Evolutionary conservation across 2,888 invertebrate species (phyloP), one percentile per base, ranked within the genome.

Genomic region (Siphonodentalium dalli): DNA sequence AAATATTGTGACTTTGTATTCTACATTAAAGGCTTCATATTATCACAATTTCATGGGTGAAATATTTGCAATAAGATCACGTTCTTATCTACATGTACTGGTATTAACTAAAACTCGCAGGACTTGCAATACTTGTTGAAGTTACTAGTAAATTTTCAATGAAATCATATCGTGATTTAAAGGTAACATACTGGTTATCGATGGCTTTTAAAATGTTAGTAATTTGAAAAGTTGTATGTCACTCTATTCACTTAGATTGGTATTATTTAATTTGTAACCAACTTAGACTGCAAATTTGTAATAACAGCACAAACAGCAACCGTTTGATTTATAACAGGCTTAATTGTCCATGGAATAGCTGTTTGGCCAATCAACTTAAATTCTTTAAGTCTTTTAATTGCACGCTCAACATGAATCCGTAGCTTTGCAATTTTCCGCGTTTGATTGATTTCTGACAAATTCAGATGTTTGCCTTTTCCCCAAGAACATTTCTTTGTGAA

Each of bases 1-100:
- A 35, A 29, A 9, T 54, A 48, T 40, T 53, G 45, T 28, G 52
- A 43, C 23, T 45, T 44, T 38, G n/a, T n/a, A n/a, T n/a, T n/a
- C n/a, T n/a, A n/a, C n/a, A n/a, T n/a, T n/a, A n/a, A n/a, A n/a
- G n/a, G n/a, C n/a, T n/a, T n/a, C n/a, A n/a, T n/a, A n/a, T n/a
- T n/a, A n/a, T n/a, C n/a, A n/a, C n/a, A n/a, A n/a, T n/a, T n/a
- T n/a, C n/a, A n/a, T n/a, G n/a, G n/a, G n/a, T n/a, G n/a, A n/a
- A n/a, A n/a, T n/a, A n/a, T n/a, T n/a, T n/a, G n/a, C n/a, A n/a
- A n/a, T n/a, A n/a, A n/a, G n/a, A n/a, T n/a, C n/a, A n/a, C n/a
- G n/a, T n/a, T n/a, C n/a, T n/a, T n/a, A n/a, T n/a, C n/a, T n/a
- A n/a, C n/a, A n/a, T n/a, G n/a, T n/a, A n/a, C n/a, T n/a, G n/a